phyloP scores from a whole-genome alignment of 1,140 invertebrate species.

The Listronotus bonariensis region DNA sequence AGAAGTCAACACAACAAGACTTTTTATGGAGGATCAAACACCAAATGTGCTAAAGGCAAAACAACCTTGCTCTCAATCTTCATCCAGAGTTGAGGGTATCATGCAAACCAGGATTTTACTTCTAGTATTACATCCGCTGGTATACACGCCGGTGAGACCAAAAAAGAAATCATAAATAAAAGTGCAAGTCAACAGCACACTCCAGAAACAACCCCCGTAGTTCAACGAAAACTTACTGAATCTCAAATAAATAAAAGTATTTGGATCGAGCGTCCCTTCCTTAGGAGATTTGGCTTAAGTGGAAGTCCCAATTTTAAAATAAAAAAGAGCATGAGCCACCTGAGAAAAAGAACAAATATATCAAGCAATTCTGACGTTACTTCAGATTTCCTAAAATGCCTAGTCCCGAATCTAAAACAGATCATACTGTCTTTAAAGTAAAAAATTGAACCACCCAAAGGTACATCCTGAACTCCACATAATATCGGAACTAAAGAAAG shows the following conservation, averaged over 20 bases:
- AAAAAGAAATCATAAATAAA: conserved; percentile 48
- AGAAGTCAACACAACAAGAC: conserved; percentile 50
- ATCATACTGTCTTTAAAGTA: conserved; percentile 34
- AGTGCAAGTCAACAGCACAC: conserved; percentile 50
- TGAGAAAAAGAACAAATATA: neutral
- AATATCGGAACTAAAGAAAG: conserved; percentile 12
- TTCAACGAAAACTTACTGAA: conserved; percentile 36
- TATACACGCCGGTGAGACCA: conserved; percentile 44
- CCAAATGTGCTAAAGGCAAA: conserved; percentile 46
- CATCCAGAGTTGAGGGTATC: conserved; percentile 40
- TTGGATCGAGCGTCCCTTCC: conserved; percentile 49
- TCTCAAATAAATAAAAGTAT: conserved; percentile 42
- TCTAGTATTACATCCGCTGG: neutral
- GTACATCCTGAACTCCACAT: neutral
- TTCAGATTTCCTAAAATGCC: conserved; percentile 24
- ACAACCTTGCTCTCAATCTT: conserved; percentile 48
- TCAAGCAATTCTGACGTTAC: neutral
- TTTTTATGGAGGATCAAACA: conserved; percentile 44
- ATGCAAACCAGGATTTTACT: neutral
- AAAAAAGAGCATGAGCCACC: conserved; percentile 35
- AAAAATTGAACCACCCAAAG: conserved; percentile 31
- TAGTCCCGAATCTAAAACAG: conserved; percentile 17
- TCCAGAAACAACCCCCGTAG: conserved; percentile 48
- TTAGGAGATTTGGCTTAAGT: conserved; percentile 52
- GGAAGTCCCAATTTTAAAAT: conserved; percentile 51